These are phyloP conservation scores for Phaethornis superciliosus DNA, from an alignment of 2,113 vertebrate species.

Conservation along the genomic window DNA sequence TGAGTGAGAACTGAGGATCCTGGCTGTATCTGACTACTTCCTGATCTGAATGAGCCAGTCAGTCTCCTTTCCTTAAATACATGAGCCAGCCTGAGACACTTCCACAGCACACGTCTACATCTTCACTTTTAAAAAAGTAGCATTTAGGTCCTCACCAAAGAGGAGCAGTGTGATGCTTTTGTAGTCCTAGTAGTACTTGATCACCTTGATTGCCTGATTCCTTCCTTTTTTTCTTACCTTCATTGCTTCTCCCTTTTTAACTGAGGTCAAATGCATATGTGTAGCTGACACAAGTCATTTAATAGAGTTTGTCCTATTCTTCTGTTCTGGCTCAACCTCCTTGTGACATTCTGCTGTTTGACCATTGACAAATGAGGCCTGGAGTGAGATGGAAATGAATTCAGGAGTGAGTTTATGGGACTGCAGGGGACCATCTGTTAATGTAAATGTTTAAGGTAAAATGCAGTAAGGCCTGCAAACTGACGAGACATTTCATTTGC, in stretches of 20 bases:
- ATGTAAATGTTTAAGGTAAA: constrained; percentile 83
- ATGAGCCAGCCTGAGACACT: background rate
- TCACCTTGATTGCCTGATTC: background rate
- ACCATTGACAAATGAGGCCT: constrained; percentile 66
- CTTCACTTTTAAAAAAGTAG: background rate
- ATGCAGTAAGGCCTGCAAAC: constrained; percentile 63
- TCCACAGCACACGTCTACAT: background rate
- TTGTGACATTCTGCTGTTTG: constrained; percentile 50
- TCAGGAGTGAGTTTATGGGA: constrained; percentile 75
- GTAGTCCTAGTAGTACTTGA: background rate
- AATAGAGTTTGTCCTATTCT: constrained; percentile 26
- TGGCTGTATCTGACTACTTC: background rate
- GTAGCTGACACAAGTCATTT: constrained; percentile 62
- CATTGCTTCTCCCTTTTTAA: background rate
- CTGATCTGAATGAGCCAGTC: background rate
- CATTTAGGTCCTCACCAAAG: background rate
- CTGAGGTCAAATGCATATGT: constrained; percentile 60
- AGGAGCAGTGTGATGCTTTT: background rate
- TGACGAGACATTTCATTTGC: constrained; percentile 77
- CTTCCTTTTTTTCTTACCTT: background rate
- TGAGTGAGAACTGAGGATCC: background rate
- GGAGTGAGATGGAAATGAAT: constrained; percentile 73
- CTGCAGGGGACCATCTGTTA: constrained; percentile 79
- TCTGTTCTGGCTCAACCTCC: constrained; percentile 60
- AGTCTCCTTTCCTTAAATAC: background rate